phyloP scores from a whole-genome alignment of 2,113 vertebrate species.

The Telmatochromis sp. region DNA sequence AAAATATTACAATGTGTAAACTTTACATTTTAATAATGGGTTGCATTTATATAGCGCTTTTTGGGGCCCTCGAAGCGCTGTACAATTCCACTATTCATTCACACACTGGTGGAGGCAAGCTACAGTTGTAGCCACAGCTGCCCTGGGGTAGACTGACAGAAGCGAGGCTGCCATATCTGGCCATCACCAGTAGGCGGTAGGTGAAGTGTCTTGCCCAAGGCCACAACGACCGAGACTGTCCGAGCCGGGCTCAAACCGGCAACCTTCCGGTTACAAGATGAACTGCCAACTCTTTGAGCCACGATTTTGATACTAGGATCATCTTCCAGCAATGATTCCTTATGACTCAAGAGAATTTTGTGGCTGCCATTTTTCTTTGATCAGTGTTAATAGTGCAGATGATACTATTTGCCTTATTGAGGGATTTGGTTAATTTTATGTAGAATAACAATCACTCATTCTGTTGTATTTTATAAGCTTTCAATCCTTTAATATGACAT shows the following conservation, averaged over 20 bases:
- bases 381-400: not conserved
- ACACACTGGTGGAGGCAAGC: not conserved
- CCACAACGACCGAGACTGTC: accelerated
- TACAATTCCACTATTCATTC: not conserved
- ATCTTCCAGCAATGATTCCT: not conserved
- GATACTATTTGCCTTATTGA: not conserved
- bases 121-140: not conserved
- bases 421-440: not conserved
- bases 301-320: not conserved
- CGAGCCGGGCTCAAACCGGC: accelerated
- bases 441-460: not conserved
- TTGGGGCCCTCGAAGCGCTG: accelerated
- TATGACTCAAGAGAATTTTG: not conserved
- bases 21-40: not conserved
- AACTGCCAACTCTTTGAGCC: not conserved
- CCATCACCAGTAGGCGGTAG: not conserved
- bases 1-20: not conserved
- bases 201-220: not conserved
- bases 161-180: not conserved
- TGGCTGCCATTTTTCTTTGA: not conserved
- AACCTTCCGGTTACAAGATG: not conserved
- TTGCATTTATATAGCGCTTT: not conserved
- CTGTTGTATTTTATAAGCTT: not conserved
- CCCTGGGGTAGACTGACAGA: not conserved
- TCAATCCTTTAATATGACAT: not conserved